A percentile compares a stretch with the other conserved stretches of the same genome.
Evolutionary conservation across 2,797 vertebrate species (phyloP).

Genomic region (Enteromius trimaculatus): DNA sequence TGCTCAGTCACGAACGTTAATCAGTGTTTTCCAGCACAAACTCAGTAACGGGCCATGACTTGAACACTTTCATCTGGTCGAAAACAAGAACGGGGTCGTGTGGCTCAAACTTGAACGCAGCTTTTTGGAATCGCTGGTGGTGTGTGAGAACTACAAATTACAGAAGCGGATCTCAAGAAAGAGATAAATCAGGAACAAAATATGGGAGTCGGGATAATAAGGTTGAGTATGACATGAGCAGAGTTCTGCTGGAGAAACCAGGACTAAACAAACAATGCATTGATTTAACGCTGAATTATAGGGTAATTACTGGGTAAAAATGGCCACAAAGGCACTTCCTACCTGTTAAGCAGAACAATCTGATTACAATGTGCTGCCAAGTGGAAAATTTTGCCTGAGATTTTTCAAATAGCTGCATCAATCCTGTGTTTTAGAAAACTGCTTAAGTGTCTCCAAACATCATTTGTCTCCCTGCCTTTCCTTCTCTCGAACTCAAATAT

Average conservation of each 20-base stretch:
- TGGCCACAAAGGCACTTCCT: slow-evolving; percentile 45
- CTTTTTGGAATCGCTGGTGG: slow-evolving; percentile 19
- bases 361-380: slow-evolving; percentile 53
- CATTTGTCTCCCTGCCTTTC: slow-evolving; percentile 16
- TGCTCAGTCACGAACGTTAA: slow-evolving; percentile 18
- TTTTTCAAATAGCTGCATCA: slow-evolving; percentile 49
- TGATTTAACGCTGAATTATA: slow-evolving; percentile 57
- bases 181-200: not conserved
- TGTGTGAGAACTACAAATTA: slow-evolving; percentile 22
- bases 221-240: not conserved
- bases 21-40: slow-evolving; percentile 36
- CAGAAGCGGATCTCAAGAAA: slow-evolving; percentile 2
- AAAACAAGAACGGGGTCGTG: slow-evolving; percentile 15
- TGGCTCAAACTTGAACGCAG: not conserved
- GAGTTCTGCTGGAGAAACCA: not conserved
- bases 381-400: slow-evolving; percentile 40
- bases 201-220: not conserved
- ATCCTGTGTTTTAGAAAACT: slow-evolving; percentile 53
- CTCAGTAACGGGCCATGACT: slow-evolving; percentile 10
- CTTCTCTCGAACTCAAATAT: slow-evolving; percentile 16
- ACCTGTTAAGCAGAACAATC: slow-evolving; percentile 55
- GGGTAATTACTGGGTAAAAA: slow-evolving; percentile 48
- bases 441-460: slow-evolving; percentile 43
- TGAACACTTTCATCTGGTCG: slow-evolving; percentile 13
- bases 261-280: slow-evolving; percentile 44